These are phyloP conservation scores for Ennomos fuscantarius DNA, from an alignment of 2,888 invertebrate species.

Conservation along the genomic window DNA sequence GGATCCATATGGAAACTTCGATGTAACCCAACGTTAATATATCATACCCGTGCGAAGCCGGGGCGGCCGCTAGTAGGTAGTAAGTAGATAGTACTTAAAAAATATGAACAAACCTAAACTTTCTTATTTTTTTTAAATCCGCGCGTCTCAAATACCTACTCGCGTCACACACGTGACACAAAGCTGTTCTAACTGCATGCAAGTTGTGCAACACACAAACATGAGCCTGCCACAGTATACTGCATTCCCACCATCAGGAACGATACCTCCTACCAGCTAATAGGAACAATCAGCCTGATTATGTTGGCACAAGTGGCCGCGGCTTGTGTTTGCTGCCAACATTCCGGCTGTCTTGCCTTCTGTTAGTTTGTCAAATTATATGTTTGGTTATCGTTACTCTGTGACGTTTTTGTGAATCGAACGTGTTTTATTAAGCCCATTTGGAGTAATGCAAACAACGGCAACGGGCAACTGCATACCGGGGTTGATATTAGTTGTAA, in stretches of 20 bases:
- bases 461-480: background rate
- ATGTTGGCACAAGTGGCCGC: conserved; percentile 71
- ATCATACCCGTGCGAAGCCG: too few species aligned
- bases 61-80: too few species aligned
- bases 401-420: conserved; percentile 39
- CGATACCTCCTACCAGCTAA: conserved; percentile 33
- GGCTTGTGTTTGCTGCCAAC: conserved; percentile 46
- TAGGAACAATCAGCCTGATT: conserved; percentile 61
- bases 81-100: too few species aligned
- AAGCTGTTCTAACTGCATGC: background rate
- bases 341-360: conserved; percentile 47
- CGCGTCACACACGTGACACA: too few species aligned
- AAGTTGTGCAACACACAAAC: conserved; percentile 28
- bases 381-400: conserved; percentile 66
- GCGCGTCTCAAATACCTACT: too few species aligned
- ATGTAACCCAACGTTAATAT: too few species aligned
- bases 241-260: background rate
- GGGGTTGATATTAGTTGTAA: too few species aligned
- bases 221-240: conserved; percentile 26
- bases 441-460: conserved; percentile 29
- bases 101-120: too few species aligned
- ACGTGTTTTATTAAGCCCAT: conserved; percentile 33
- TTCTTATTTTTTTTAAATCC: too few species aligned
- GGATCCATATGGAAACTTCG: too few species aligned
- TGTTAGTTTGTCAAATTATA: conserved; percentile 48